Evolutionary conservation across 2,113 vertebrate species (phyloP).

Genomic region (Lagenorhynchus albirostris): DNA sequence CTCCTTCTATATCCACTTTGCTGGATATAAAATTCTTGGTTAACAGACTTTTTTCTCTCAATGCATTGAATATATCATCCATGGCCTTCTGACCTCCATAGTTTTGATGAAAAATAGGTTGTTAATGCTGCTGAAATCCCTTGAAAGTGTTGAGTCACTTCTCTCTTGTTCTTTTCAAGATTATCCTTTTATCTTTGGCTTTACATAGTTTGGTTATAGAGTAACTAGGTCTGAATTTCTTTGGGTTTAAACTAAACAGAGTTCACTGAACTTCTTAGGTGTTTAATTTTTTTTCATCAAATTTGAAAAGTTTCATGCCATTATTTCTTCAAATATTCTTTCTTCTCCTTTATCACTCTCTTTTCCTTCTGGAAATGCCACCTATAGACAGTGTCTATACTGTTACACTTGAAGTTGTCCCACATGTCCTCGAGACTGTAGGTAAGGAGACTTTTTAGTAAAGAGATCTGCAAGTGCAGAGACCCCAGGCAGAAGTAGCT

Average conservation of each 20-base stretch:
- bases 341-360: background rate
- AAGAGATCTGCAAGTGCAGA: background rate
- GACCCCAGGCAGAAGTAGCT: background rate
- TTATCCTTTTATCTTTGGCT: background rate
- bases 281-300: background rate
- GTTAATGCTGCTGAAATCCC: background rate
- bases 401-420: background rate
- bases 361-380: background rate
- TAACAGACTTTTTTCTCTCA: background rate
- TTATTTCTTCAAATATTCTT: background rate
- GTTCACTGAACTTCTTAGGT: background rate
- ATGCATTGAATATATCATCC: background rate
- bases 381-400: background rate
- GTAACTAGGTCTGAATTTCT: background rate
- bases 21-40: background rate
- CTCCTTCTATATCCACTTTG: background rate
- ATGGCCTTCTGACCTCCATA: background rate
- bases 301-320: background rate
- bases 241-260: background rate
- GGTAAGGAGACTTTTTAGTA: background rate
- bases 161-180: background rate
- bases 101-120: background rate
- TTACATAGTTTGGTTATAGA: background rate
- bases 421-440: background rate
- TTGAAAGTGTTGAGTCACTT: background rate